A percentile compares a stretch with the other conserved stretches of the same genome.
phyloP scores from a whole-genome alignment of 2,888 invertebrate genomes.

The Macaria notata region DNA sequence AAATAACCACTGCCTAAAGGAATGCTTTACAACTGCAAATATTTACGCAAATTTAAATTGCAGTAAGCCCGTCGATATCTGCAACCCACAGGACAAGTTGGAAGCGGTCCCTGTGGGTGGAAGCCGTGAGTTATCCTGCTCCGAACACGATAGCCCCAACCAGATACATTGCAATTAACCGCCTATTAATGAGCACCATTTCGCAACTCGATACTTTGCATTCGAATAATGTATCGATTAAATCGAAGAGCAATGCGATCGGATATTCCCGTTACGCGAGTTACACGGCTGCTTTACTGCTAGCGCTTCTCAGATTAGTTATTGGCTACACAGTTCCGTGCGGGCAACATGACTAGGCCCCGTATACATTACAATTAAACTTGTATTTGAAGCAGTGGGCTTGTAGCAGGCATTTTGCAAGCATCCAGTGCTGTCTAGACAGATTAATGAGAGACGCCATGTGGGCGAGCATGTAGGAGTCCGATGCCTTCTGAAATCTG shows the following conservation, averaged over 20 bases:
- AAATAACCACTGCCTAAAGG: too few species aligned
- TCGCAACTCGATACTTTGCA: constrained; percentile 5
- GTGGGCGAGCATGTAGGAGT: constrained; percentile 64
- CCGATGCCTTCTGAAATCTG: constrained; percentile 51
- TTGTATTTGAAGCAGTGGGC: constrained; percentile 31
- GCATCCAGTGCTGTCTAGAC: constrained; percentile 47
- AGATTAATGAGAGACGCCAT: constrained; percentile 36
- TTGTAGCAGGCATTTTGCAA: constrained; percentile 39
- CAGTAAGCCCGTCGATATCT: constrained; percentile 6
- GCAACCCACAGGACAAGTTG: constrained; percentile 27
- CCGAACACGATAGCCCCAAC: constrained; percentile 47
- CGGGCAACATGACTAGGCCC: constrained; percentile 1
- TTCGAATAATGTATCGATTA: constrained; percentile 16
- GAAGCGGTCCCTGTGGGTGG: constrained; percentile 51
- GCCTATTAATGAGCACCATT: constrained; percentile 13
- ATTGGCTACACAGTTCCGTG: not conserved
- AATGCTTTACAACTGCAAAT: too few species aligned
- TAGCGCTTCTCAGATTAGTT: not conserved
- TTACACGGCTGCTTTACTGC: constrained; percentile 14
- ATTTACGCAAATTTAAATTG: not conserved
- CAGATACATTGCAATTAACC: constrained; percentile 27
- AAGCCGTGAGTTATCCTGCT: constrained; percentile 56
- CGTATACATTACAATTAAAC: constrained; percentile 32
- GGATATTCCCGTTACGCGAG: constrained; percentile 11
- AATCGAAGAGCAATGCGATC: constrained; percentile 8